Evolutionary conservation across 1,140 invertebrate genomes (phyloP), one percentile per base, ranked within the genome.

Genomic region (Conus ventricosus): DNA sequence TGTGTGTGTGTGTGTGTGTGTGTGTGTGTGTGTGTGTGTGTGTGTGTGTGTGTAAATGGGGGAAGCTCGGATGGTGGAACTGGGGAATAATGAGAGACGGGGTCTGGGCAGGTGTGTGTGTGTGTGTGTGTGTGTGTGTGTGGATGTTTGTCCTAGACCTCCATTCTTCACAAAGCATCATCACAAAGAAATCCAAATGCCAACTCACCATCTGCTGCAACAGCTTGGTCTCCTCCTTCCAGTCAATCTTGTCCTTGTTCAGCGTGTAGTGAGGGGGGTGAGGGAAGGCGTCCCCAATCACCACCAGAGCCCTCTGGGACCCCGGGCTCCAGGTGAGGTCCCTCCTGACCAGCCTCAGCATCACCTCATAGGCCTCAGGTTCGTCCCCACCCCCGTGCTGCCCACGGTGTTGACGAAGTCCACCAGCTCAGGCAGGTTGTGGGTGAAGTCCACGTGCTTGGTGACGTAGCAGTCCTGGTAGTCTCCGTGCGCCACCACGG

Each of bases 261-360:
- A 90, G 27, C 15, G 86, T 71, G 87, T 93, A 92, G n/a, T 89
- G 88, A 51, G 39, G 39, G 92, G 92, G 91, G 76, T 94, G 94
- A 25, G 94, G 94, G 63, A 89, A 91, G 53, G 93, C 92, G 84
- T 94, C 94, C 13, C 94, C 94, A 87, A 94, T 94, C 89, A 94
- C 91, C 13, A 94, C 93, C 54, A 94, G 85, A 23, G 92, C 89
- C 82, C 90, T 89, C 86, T 92, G 91, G 75, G 91, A 91, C 11
- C 11, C 90, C 10, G 89, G 88, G 20, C 88, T 91, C 94, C 94
- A 94, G 15, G 89, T 90, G 39, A 93, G 88, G 0, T 90, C 84
- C 54, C 85, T 39, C 23, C 55, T 57, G 2, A 89, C 90, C 75
- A 90, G 83, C 51, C 90, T 60, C 10, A 94, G 87, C 10, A 93